A percentile compares a stretch with the other conserved stretches of the same genome.
Evolutionary conservation across 1,140 invertebrate genomes (phyloP).

Genomic region (Dendroctonus valens): DNA sequence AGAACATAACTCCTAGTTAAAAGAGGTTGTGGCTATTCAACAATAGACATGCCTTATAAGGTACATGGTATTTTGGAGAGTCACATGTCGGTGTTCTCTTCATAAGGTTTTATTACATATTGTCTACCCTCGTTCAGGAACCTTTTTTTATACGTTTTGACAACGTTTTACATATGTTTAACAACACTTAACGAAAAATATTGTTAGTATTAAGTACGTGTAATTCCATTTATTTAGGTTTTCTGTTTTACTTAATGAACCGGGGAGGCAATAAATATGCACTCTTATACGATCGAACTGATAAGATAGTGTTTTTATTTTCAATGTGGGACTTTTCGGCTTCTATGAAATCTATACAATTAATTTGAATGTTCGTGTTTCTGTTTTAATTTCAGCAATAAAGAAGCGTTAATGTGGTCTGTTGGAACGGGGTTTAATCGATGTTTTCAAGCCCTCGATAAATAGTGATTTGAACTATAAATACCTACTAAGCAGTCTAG

Average conservation of each 20-base stretch:
- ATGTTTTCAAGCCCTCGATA: too few relatives aligned
- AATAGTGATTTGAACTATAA: too few relatives aligned
- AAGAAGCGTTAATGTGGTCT: neutral
- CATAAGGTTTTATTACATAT: conserved; percentile 34
- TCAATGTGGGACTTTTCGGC: neutral
- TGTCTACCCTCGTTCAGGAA: conserved; percentile 26
- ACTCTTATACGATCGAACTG: neutral
- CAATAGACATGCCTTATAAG: conserved; percentile 32
- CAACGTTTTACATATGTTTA: conserved; percentile 24
- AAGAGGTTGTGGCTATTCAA: conserved; percentile 23
- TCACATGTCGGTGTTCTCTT: conserved; percentile 27
- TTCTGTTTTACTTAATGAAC: conserved; percentile 21
- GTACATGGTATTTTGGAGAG: conserved; percentile 20
- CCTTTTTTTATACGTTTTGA: conserved; percentile 26
- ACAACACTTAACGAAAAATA: conserved; percentile 29
- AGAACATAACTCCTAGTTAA: conserved; percentile 20
- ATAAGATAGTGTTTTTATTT: conserved; percentile 14
- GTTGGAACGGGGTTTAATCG: too few relatives aligned
- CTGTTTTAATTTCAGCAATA: neutral
- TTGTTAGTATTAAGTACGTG: conserved; percentile 13
- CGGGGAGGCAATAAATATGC: conserved; percentile 16
- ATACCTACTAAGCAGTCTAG: too few relatives aligned
- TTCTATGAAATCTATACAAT: neutral
- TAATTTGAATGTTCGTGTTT: neutral
- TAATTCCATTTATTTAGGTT: conserved; percentile 21